phyloP scores from a whole-genome alignment of 1,140 invertebrate species.

The Conus ventricosus region DNA sequence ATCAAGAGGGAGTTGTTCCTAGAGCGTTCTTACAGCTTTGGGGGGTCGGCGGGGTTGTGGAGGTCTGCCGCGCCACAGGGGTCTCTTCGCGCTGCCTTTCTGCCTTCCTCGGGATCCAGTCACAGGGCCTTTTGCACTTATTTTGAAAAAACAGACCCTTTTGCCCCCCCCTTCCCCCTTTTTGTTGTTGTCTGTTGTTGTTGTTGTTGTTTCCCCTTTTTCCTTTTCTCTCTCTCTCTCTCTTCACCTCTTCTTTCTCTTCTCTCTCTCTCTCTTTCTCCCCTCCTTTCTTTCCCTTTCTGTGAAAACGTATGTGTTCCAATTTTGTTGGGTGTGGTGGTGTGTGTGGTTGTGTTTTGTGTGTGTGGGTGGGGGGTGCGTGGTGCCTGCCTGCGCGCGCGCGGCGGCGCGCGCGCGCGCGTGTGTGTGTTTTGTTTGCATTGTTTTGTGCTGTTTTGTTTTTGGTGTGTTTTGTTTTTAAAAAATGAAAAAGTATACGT shows the following conservation, averaged over 20 bases:
- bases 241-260: no score
- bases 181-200: conserved; percentile 4
- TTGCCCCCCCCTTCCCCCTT: conserved; percentile 24
- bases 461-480: no score
- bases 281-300: background rate
- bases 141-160: background rate
- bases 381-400: background rate
- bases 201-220: background rate
- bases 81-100: no score
- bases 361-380: background rate
- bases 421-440: background rate
- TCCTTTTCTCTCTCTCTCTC: conserved; percentile 15
- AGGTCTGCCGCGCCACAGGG: no score
- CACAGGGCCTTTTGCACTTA: background rate
- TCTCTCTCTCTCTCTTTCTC: background rate
- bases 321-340: background rate
- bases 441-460: background rate
- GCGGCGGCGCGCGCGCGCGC: background rate
- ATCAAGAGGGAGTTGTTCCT: no score
- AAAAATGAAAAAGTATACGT: no score
- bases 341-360: background rate
- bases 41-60: no score
- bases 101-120: no score
- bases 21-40: no score
- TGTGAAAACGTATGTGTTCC: no score